Conservation (phyloP, 2,113 vertebrate species). For the Vulpes lagopus region DNA sequence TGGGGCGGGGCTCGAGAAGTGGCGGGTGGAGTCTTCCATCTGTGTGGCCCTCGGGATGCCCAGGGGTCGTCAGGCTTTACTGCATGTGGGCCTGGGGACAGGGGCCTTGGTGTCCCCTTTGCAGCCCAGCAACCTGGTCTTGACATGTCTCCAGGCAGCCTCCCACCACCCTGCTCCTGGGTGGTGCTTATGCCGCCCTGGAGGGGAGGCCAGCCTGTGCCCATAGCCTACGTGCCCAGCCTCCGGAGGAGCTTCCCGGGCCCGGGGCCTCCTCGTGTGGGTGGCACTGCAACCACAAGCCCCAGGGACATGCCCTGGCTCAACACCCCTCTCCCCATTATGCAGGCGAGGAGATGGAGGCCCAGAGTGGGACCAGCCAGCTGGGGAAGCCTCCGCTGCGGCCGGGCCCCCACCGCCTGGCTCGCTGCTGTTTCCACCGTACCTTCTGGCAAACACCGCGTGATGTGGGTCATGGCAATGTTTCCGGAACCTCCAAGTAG, state of each 20-base stretch:
- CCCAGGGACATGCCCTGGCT: not conserved
- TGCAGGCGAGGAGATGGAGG: not conserved
- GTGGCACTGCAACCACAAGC: accelerated
- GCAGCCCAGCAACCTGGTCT: not conserved
- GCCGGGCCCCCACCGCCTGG: accelerated
- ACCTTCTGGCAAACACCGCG: not conserved
- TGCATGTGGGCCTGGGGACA: not conserved
- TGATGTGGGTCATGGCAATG: not conserved
- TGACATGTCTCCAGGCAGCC: accelerated
- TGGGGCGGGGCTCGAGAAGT: not conserved
- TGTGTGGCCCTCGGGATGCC: accelerated
- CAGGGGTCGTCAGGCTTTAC: not conserved
- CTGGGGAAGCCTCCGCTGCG: accelerated
- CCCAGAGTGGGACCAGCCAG: accelerated
- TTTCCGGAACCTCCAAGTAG: not conserved
- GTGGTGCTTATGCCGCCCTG: accelerated
- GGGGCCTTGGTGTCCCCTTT: not conserved
- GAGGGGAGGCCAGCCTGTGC: too few species aligned
- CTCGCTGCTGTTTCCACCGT: not conserved
- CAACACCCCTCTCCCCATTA: too few species aligned
- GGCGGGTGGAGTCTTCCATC: not conserved
- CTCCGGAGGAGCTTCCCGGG: not conserved
- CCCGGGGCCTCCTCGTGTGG: not conserved
- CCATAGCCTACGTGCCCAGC: accelerated
- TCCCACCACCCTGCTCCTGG: accelerated